phyloP scores from a whole-genome alignment of 2,888 invertebrate genomes.

The Drosophila koepferae region DNA sequence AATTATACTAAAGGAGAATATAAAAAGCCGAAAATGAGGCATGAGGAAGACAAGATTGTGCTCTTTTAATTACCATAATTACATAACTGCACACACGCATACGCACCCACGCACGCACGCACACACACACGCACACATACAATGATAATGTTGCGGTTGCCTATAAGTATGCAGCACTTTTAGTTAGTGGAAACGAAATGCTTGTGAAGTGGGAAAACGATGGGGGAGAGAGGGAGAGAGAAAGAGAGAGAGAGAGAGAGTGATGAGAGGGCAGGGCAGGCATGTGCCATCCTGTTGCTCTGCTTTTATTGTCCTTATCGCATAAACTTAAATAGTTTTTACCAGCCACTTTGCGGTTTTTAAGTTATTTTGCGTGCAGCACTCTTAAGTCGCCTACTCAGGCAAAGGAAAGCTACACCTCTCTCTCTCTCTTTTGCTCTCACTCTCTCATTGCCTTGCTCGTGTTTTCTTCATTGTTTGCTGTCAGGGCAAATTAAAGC shows the following conservation, averaged over 20 bases:
- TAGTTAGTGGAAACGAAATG: conserved; percentile 13
- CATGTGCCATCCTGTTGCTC: conserved; percentile 41
- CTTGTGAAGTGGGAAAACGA: background rate
- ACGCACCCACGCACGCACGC: background rate
- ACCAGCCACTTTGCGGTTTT: conserved; percentile 81
- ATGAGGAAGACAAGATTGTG: conserved; percentile 52
- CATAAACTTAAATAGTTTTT: conserved; percentile 79
- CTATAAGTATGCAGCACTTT: conserved; percentile 73
- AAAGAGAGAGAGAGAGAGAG: background rate
- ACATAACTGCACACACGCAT: conserved; percentile 68
- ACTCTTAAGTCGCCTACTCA: conserved; percentile 52
- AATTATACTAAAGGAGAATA: conserved; percentile 16
- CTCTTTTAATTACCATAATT: conserved; percentile 79
- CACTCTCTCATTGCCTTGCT: background rate
- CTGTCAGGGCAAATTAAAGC: conserved; percentile 43
- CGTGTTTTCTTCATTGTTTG: conserved; percentile 17
- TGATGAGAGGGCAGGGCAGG: background rate
- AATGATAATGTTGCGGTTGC: conserved; percentile 60
- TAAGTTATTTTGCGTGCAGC: conserved; percentile 79
- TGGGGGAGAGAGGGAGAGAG: background rate
- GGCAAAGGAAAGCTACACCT: background rate
- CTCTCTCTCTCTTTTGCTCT: background rate
- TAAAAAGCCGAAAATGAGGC: conserved; percentile 41
- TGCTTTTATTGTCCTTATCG: conserved; percentile 78
- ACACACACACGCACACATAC: conserved; percentile 26